Evolutionary conservation across 1,140 invertebrate species (phyloP), one percentile per base, ranked within the genome.

Genomic region (Drosophila repleta): DNA sequence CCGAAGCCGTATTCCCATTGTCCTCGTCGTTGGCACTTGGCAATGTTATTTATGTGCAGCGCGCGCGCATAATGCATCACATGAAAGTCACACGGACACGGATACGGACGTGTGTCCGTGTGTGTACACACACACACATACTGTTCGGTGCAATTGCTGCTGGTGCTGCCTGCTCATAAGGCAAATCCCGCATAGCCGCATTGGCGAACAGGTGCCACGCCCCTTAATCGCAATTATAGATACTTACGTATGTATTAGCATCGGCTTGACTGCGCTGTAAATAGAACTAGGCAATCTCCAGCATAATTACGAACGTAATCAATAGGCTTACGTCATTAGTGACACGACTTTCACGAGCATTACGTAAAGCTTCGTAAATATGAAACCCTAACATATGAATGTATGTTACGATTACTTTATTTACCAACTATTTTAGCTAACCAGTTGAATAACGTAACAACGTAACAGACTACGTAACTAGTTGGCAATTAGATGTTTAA

Each of bases 61-160:
- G 73, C 73, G 67, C 72, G 73, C 73, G 73, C 73, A 73, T 68
- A 45, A 62, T 73, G 70, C 70, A 71, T 49, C 60, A 55, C 41
- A 68, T 68, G 63, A 63, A 60, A 48, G 35, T 35, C 48, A 11
- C 18, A 60, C 57, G 52, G 21, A 62, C 55, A 46, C 48, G 61
- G 4, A 35, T 46, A 39, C 41, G 26, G 1, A 57, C 41, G 46
- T 1, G 51, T 21, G 48, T 17, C 1, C 20, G n/a, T n/a, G n/a
- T n/a, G n/a, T n/a, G n/a, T n/a, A 26, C 46, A 15, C 21, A 8
- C 20, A n/a, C 13, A 21, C 46, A 15, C 37, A 17, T 17, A 43
- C 6, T 17, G 1, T 43, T 13, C 7, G 10, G 21, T 32, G 17
- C 48, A 48, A 26, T 48, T 64, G 61, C 26, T 43, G n/a, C 15